Conservation (phyloP, 2,888 invertebrate species). For the Rhagophthalmus giganteus region DNA sequence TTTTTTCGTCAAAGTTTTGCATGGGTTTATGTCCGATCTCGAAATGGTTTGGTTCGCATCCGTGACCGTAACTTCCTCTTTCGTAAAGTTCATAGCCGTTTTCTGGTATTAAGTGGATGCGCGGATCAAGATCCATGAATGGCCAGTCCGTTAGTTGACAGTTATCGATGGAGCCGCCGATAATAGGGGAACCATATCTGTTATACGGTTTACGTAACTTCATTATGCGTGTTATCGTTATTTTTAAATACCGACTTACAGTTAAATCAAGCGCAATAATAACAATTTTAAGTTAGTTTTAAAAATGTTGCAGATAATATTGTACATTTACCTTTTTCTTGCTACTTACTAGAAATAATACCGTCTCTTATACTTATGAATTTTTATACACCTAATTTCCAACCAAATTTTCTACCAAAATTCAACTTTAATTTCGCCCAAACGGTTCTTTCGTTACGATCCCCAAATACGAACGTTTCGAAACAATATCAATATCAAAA, state of each 20-base stretch:
- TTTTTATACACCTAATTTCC: neutral
- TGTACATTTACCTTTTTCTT: too few relatives aligned
- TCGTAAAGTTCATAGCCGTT: slow-evolving; percentile 76
- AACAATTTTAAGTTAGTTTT: too few relatives aligned
- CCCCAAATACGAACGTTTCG: too few relatives aligned
- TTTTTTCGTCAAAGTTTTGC: slow-evolving; percentile 34
- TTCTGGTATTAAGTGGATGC: slow-evolving; percentile 62
- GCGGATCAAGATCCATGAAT: slow-evolving; percentile 66
- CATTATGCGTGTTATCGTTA: neutral
- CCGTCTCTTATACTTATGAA: too few relatives aligned
- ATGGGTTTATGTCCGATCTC: slow-evolving; percentile 45
- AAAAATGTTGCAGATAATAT: too few relatives aligned
- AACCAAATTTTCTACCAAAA: neutral
- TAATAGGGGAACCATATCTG: slow-evolving; percentile 69
- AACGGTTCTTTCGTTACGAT: too few relatives aligned
- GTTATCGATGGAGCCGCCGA: slow-evolving; percentile 70
- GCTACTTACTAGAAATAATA: too few relatives aligned
- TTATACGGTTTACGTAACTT: neutral
- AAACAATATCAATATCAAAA: too few relatives aligned
- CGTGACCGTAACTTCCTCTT: slow-evolving; percentile 78
- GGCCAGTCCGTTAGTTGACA: slow-evolving; percentile 78
- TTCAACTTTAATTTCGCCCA: too few relatives aligned
- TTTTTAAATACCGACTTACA: too few relatives aligned
- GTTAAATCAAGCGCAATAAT: too few relatives aligned
- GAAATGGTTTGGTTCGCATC: slow-evolving; percentile 72